These are phyloP conservation scores for Anoplopoma fimbria DNA, from an alignment of 2,113 vertebrate species.

Conservation along the genomic window DNA sequence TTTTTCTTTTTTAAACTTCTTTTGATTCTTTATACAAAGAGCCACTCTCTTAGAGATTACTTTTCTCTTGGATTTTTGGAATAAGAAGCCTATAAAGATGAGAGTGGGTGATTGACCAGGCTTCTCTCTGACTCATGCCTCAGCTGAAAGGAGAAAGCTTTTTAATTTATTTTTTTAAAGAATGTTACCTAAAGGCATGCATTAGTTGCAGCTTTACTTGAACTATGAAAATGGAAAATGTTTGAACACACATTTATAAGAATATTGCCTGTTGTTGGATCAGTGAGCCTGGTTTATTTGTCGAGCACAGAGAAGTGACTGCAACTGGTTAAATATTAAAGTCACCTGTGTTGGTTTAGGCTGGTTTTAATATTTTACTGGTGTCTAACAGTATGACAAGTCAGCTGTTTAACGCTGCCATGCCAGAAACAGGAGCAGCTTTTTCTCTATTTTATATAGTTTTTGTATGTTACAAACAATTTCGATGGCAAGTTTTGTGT, in stretches of 20 bases:
- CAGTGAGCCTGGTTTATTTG: not conserved
- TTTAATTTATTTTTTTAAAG: not conserved
- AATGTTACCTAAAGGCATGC: constrained; percentile 6
- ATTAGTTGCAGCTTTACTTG: not conserved
- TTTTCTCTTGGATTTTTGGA: constrained; percentile 24
- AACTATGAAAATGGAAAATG: not conserved
- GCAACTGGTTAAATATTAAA: not conserved
- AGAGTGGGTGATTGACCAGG: constrained; percentile 4
- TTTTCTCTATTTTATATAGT: not conserved
- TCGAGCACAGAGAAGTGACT: not conserved
- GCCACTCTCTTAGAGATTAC: not conserved
- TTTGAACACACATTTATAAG: not conserved
- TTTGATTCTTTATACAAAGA: constrained; percentile 8
- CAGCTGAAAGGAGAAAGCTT: not conserved
- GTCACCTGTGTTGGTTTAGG: constrained; percentile 1
- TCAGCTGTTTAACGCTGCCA: not conserved
- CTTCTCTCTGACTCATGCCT: not conserved
- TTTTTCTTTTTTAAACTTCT: not conserved
- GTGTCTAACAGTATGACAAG: not conserved
- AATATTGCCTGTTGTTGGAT: not conserved
- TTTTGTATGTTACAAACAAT: not conserved
- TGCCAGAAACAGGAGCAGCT: not conserved
- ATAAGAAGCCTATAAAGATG: constrained; percentile 23
- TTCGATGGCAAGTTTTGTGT: not conserved
- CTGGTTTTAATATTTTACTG: not conserved